Base-by-base conservation (phyloP, 2,797 vertebrate genomes). In the Astyanax mexicanus region DNA sequence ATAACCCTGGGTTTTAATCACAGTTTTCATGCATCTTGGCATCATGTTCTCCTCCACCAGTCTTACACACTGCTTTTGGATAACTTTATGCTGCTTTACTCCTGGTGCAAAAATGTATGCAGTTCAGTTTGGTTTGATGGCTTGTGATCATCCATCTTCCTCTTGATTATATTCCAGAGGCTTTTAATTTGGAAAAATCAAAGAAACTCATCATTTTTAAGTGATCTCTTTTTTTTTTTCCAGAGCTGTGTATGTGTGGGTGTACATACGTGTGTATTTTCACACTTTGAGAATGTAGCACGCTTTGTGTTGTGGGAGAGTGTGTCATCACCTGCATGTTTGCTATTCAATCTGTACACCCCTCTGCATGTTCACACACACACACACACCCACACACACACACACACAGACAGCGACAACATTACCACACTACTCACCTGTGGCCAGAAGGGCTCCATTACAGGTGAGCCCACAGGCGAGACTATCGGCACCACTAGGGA, bases 311-410 rank as follows among this genome's bases (percentile, higher is more conserved):
- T 82, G 60, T 84, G 77, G 21, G 80, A 74, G 88, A 85, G 88
- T 88, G 84, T 92, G 90, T 92, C 90, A 93, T 93, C 92, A 89
- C 90, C 88, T 90, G 89, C 87, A 88, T 92, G 90, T 92, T 90
- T 88, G 90, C 90, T 87, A 92, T 93, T 93, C 91, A 90, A 92
- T 90, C 86, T 67, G 49, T 86, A 78, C 85, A 82, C 88, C 81
- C 81, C 87, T 90, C 89, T 89, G 82, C 90, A 89, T 91, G 90
- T 92, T 89, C 87, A 89, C 92, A 87, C 87, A 88, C 66, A 57
- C 72, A 54, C 88, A 81, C 88, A 82, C 78, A 87, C 92, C 12
- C 23, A 13, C 23, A 25, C 19, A 54, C 88, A 83, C 40, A 84
- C 79, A 55, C 52, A 29, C 27, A 57, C 54, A 57, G 52, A 55